These are phyloP conservation scores for Eutrigla gurnardus DNA, from an alignment of 2,797 vertebrate species.

Conservation along the genomic window DNA sequence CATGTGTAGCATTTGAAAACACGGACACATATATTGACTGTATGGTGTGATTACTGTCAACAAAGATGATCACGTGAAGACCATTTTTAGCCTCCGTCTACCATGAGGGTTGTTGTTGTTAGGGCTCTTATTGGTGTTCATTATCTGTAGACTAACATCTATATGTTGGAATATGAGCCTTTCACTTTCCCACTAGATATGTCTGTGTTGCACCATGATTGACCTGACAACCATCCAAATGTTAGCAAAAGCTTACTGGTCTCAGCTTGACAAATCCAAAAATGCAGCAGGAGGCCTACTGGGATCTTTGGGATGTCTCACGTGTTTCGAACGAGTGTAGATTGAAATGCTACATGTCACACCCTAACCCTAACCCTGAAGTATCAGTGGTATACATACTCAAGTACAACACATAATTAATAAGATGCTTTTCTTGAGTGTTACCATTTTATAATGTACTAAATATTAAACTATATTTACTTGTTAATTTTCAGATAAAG, in stretches of 20 bases:
- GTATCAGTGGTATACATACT: no score
- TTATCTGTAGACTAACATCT: not conserved
- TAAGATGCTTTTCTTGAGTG: no score
- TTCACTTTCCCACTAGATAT: no score
- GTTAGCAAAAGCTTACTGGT: not conserved
- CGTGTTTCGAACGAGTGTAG: not conserved
- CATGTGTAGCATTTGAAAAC: not conserved
- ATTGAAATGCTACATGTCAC: not conserved
- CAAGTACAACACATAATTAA: no score
- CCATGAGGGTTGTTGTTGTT: not conserved
- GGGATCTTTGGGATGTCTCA: not conserved
- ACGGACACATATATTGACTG: not conserved
- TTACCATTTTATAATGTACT: no score
- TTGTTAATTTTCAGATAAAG: not conserved
- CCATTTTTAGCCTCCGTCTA: conserved; percentile 19
- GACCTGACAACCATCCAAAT: not conserved
- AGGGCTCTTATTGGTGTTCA: conserved; percentile 13
- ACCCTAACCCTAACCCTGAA: not conserved
- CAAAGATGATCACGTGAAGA: conserved; percentile 23
- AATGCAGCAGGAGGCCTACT: not conserved
- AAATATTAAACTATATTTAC: not conserved
- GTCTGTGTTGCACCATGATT: not conserved
- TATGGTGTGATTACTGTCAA: conserved; percentile 32
- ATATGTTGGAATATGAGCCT: not conserved
- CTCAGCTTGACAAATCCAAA: not conserved